Evolutionary conservation across 2,113 vertebrate species (phyloP), one percentile per base, ranked within the genome.

Genomic region (Chaetodon trifascialis): DNA sequence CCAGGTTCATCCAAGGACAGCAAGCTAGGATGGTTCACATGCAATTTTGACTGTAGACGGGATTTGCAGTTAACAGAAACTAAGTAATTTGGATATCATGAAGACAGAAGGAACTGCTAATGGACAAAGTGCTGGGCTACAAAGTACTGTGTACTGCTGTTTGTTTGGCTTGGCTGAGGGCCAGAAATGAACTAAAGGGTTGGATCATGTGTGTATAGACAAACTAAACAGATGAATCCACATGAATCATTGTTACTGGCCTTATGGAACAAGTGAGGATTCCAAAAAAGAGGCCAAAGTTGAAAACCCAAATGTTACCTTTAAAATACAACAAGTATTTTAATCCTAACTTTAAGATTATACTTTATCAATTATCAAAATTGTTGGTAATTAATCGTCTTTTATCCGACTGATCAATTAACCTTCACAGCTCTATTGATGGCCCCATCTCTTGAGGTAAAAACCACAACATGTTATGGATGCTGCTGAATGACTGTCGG

Each of bases 161-260:
- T 64, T 82, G 66, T 79, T 84, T 84, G 79, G 36, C 38, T 85
- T 80, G 76, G 79, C 76, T 23, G 42, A 49, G 51, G 23, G 19
- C 40, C 70, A 87, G 38, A 60, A 73, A 64, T 47, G 66, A 25
- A 63, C 68, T 82, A 54, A n/a, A 44, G 30, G 36, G 68, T 82
- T 2, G 5, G 34, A 60, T 75, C 14, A 46, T 19, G 58, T 70
- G 30, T 72, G 15, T 34, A 44, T 55, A 5, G 34, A 56, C 30
- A 71, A 62, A 82, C 40, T 58, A 52, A 83, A 66, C 19, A 66
- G 49, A 74, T 64, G 16, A 75, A 5, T 44, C 42, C 9, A 46
- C 46, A 74, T 30, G 30, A 80, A 25, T 71, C 51, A 54, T 65
- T 36, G 23, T 71, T 23, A 62, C 60, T 47, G 60, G 70, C 2